phyloP scores from a whole-genome alignment of 2,113 vertebrate genomes.

The Echinops telfairi region DNA sequence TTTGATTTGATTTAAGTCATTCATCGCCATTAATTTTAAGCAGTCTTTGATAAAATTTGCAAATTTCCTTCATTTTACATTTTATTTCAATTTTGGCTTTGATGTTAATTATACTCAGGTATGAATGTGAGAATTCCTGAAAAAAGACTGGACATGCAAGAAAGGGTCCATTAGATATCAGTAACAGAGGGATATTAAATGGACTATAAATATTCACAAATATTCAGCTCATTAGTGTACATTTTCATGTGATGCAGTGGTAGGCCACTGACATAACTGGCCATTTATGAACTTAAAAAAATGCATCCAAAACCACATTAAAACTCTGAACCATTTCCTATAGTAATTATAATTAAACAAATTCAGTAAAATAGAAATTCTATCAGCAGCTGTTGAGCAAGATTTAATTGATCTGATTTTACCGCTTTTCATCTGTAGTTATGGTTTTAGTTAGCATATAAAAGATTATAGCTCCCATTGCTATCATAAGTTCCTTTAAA shows the following conservation, averaged over 20 bases:
- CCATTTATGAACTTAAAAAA: constrained; percentile 32
- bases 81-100: constrained; percentile 6
- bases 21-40: not conserved
- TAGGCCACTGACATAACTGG: not conserved
- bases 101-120: not conserved
- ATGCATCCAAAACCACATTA: not conserved
- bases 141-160: not conserved
- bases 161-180: not conserved
- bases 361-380: constrained; percentile 12
- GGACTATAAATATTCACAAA: not conserved
- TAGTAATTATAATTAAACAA: constrained; percentile 44
- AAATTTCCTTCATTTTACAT: constrained; percentile 1
- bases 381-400: constrained; percentile 2
- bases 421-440: constrained; percentile 29
- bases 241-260: not conserved
- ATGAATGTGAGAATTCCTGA: not conserved
- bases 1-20: constrained; percentile 7
- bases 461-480: not conserved
- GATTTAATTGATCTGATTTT: constrained; percentile 38
- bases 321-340: not conserved
- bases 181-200: not conserved
- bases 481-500: not conserved
- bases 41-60: constrained; percentile 20
- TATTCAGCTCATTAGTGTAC: not conserved
- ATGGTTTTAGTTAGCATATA: constrained; percentile 33